These are phyloP conservation scores for Glyphotaelius pellucidus DNA, from an alignment of 2,888 invertebrate genomes.

Conservation along the genomic window DNA sequence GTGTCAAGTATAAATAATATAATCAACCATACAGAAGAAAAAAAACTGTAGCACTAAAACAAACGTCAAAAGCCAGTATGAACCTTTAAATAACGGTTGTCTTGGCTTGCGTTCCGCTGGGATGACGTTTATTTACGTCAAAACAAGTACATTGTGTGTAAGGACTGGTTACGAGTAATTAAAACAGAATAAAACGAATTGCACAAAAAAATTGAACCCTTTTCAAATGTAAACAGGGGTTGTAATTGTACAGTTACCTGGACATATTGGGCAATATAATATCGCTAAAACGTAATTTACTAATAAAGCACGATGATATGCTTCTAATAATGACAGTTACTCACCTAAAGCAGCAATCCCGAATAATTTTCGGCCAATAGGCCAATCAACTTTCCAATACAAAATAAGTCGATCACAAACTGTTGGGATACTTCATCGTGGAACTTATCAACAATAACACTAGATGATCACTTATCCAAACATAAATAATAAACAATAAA, in stretches of 20 bases:
- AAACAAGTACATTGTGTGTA: constrained; percentile 9
- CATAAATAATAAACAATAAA: constrained; percentile 51
- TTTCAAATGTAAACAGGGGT: constrained; percentile 51
- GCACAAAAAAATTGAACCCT: constrained; percentile 44
- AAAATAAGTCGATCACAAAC: constrained; percentile 57
- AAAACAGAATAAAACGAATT: constrained; percentile 44
- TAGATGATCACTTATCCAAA: constrained; percentile 20
- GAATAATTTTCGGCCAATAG: constrained; percentile 61
- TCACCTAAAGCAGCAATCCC: constrained; percentile 60
- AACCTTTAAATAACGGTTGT: constrained; percentile 46
- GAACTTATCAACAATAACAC: constrained; percentile 40
- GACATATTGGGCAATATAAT: background rate
- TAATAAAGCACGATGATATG: constrained; percentile 37
- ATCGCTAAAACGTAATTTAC: background rate
- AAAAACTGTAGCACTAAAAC: constrained; percentile 41
- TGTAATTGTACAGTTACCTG: background rate
- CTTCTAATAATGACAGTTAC: constrained; percentile 48
- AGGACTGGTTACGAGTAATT: constrained; percentile 43
- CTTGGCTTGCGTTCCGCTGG: constrained; percentile 28
- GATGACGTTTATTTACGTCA: constrained; percentile 54
- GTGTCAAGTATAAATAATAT: constrained; percentile 22
- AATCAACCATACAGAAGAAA: background rate
- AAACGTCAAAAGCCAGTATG: constrained; percentile 41
- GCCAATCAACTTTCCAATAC: constrained; percentile 63
- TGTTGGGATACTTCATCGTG: constrained; percentile 46